Evolutionary conservation across 2,113 vertebrate species (phyloP), one percentile per base, ranked within the genome.

Genomic region (Monarcha castaneiventris): DNA sequence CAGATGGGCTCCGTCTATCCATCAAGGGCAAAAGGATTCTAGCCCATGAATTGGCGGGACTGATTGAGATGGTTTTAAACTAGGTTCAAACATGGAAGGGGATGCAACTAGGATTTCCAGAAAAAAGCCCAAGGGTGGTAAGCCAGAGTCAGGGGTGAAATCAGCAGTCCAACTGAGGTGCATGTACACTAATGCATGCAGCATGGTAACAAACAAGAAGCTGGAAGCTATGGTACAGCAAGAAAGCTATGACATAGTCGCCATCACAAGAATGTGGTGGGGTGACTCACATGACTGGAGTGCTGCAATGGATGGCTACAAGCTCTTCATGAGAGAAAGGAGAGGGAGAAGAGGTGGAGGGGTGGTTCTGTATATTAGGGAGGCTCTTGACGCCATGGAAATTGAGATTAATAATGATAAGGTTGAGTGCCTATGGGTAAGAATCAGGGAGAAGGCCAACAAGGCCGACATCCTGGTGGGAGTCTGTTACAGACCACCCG

Each of bases 211-310:
- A 56, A 56, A 56, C 2, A 5, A 56, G 54, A 32, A 56, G 32
- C 54, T 33, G 12, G 30, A 33, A 56, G 54, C 54, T 12, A 33
- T 56, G 19, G 54, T 33, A 16, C 22, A 59, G 10, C n/a, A 59
- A 17, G n/a, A 59, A 37, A 35, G 58, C 27, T 25, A 6, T 15
- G 16, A 32, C 3, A 13, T 39, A 32, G 21, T 26, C 1, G 0
- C 44, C 12, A 39, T 32, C 56, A 39, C 1, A 1, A n/a, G 49
- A 49, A 39, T 14, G 16, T 61, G 56, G 21, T 49, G 3, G 12
- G 27, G 32, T 25, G 27, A 11, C n/a, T 37, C 1, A 2, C 21
- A 15, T 19, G 22, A 32, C 10, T 61, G 25, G 25, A 61, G 35
- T 3, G 5, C 44, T 76, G 16, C 9, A 19, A 3, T 48, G 44